Conservation (phyloP, 2,888 invertebrate species). For the Alviniconcha strummeri region DNA sequence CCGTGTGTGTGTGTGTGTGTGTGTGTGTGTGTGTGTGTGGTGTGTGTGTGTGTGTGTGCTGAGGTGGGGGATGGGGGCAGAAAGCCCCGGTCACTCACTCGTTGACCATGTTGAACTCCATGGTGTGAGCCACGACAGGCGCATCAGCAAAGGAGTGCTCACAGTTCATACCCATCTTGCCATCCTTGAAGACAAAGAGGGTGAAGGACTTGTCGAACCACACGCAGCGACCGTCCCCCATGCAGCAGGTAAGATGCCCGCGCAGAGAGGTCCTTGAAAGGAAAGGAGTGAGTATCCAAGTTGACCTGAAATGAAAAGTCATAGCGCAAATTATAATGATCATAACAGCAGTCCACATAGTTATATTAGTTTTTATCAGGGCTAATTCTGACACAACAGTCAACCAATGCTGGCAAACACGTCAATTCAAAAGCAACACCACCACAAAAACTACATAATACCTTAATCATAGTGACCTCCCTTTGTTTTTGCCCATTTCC, state of each 20-base stretch:
- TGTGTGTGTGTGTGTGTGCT: background rate
- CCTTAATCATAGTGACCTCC: too few species aligned
- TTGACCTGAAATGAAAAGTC: slow-evolving; percentile 58
- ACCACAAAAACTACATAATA: too few species aligned
- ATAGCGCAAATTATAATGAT: too few species aligned
- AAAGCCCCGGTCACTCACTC: slow-evolving; percentile 70
- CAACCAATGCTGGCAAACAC: too few species aligned
- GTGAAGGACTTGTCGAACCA: slow-evolving; percentile 76
- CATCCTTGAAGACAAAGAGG: slow-evolving; percentile 73
- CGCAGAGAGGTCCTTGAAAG: slow-evolving; percentile 64
- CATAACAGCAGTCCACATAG: too few species aligned
- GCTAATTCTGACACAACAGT: too few species aligned
- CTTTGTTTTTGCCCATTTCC: too few species aligned
- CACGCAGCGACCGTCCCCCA: slow-evolving; percentile 73
- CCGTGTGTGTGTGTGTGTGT: background rate
- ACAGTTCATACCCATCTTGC: slow-evolving; percentile 74
- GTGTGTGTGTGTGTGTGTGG: background rate
- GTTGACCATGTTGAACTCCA: slow-evolving; percentile 74
- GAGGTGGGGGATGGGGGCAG: background rate
- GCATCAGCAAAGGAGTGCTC: slow-evolving; percentile 76
- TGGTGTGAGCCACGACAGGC: slow-evolving; percentile 74
- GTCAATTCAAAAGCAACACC: too few species aligned
- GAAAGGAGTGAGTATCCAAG: slow-evolving; percentile 59
- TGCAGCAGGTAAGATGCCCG: slow-evolving; percentile 73
- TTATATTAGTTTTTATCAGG: too few species aligned